phyloP scores from a whole-genome alignment of 2,113 vertebrate genomes.

The Acinonyx jubatus region DNA sequence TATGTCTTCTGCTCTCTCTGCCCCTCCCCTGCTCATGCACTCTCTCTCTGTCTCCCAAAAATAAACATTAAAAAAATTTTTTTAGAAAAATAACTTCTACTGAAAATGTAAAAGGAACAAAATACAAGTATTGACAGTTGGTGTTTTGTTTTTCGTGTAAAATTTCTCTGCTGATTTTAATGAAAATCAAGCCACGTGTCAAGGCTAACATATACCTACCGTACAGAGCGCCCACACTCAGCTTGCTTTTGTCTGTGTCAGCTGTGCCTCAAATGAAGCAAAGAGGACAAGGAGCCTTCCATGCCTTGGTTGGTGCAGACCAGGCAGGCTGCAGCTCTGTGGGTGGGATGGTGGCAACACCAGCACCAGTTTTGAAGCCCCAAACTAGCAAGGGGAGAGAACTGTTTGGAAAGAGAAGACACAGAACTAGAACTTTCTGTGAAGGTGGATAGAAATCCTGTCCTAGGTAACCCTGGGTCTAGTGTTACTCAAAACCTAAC shows the following conservation, averaged over 20 bases:
- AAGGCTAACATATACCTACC: background rate
- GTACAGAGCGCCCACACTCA: background rate
- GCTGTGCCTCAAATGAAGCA: background rate
- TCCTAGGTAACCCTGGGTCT: background rate
- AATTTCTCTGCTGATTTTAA: background rate
- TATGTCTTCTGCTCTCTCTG: too few relatives aligned
- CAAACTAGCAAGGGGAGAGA: background rate
- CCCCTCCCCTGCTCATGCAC: too few relatives aligned
- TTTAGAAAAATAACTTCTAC: background rate
- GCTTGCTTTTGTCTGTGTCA: background rate
- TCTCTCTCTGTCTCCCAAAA: too few relatives aligned
- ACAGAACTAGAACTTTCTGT: background rate
- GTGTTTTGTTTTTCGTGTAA: background rate
- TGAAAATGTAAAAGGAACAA: background rate
- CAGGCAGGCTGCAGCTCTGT: background rate
- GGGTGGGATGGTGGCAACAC: background rate
- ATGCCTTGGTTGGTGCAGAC: background rate
- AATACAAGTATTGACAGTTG: background rate
- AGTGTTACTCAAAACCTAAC: background rate
- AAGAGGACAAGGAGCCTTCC: background rate
- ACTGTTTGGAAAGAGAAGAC: background rate
- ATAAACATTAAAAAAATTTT: too few relatives aligned
- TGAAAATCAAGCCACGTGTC: background rate
- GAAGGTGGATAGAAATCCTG: background rate
- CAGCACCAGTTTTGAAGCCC: background rate